Base-by-base conservation (phyloP, 35 echinoderm and acorn worm genomes). In the Strongylocentrotus purpuratus region DNA sequence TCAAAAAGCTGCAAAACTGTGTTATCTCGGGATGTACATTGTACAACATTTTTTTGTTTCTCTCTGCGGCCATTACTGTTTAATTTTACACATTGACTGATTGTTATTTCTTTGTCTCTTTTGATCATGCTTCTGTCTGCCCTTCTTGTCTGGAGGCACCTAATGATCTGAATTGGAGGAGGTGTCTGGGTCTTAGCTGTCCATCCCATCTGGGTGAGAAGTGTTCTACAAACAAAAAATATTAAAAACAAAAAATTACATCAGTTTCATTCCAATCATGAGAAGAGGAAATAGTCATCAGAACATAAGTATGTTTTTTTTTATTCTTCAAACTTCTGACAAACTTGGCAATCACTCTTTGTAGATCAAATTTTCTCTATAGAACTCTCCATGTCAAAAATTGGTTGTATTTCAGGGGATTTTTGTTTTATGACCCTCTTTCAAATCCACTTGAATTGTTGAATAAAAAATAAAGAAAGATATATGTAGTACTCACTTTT, bases 121-220 rank as follows among this genome's bases (percentile, higher is more conserved):
- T 89, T 35, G 33, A 46, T 93, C 91, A 93, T 93, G 91, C 47
- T 32, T 93, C 47, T 20, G 91, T 15, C 91, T 50, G 31, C 13
- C 33, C 46, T 58, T 93, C 91, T 32, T 31, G 45, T 93, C 91
- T 78, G 20, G 65, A 78, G 65, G 65, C 20, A 78, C 65, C 47
- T 71, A 88, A 33, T 91, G 93, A 17, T 90, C 32, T 61, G 35
- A 96, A 96, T 33, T 94, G 92, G 0, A 96, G 94, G 35, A 31
- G 33, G 33, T 48, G 86, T 94, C 94, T 88, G 15, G 93, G 96
- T 92, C 96, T 55, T 22, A 46, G 45, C 33, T 94, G 47, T 45
- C 96, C 96, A 85, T 96, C 55, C 96, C 96, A 96, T 89, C 86
- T 94, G 35, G 96, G 96, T 61, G 85, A 93, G 31, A 93, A 93